Conservation (phyloP, 2,113 vertebrate genomes). For the Empidonax alnorum region DNA sequence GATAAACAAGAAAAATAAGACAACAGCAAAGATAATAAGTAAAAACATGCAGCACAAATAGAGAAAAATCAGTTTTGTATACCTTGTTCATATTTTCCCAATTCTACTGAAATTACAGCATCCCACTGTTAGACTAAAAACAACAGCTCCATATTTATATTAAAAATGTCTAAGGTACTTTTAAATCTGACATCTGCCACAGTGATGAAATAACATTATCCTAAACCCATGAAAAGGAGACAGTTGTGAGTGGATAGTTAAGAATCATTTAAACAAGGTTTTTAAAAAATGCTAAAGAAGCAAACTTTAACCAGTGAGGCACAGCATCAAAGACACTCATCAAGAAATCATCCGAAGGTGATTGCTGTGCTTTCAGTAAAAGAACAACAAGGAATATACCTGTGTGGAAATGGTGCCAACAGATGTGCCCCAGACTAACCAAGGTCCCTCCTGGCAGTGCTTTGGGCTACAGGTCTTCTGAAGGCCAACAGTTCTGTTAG, state of each 20-base stretch:
- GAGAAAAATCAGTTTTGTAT: not conserved
- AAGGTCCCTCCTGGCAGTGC: not conserved
- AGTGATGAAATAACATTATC: not conserved
- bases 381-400: not conserved
- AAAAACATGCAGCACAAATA: not conserved
- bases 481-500: conserved; percentile 22
- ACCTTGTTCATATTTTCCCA: not conserved
- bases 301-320: not conserved
- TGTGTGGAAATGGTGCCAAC: not conserved
- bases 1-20: not conserved
- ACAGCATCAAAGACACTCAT: not conserved
- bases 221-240: not conserved
- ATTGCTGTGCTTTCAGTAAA: not conserved
- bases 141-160: not conserved
- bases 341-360: not conserved
- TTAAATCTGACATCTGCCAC: not conserved
- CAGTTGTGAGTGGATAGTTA: too few species aligned
- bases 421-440: not conserved
- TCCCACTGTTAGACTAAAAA: not conserved
- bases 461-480: not conserved
- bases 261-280: not conserved
- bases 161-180: not conserved
- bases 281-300: not conserved
- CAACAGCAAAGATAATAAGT: not conserved
- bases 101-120: not conserved